Base-by-base conservation (phyloP, 2,888 invertebrate species). In the Cephonodes hylas region DNA sequence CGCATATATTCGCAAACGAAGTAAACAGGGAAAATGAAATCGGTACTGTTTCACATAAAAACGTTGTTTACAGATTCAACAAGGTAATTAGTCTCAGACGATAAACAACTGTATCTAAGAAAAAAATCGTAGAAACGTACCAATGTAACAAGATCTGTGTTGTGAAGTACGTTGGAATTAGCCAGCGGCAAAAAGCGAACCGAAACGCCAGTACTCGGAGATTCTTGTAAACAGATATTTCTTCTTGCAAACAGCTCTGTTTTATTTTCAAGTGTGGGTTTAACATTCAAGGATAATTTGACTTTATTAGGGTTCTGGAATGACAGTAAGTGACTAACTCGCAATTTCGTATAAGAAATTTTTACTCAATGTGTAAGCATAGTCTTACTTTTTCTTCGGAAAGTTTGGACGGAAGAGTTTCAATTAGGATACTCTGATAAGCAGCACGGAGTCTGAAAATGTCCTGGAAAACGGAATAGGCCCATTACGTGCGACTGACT, bases 61-160 rank as follows among this genome's bases (percentile, higher is more conserved):
- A 70, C 65, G 42, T 42, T 66, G 61, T 59, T 66, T 67, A 65
- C 59, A 75, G 81, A 80, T 75, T 80, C 71, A 76, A 75, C 75
- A 78, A 70, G 69, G 63, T 76, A 76, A 79, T 80, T 79, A 68
- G 68, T 69, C 65, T 61, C 68, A 63, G 71, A 69, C 63, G 66
- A 70, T 66, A 67, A 56, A 62, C 62, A 64, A 69, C 70, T 67
- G 73, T 76, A 75, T 71, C 69, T 63, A 64, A 65, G 68, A 38
- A 15, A 53, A 31, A 53, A 15, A 53, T 10, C 15, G 53, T 53
- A 53, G 15, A 53, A 53, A 18, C 18, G 53, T 18, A 27, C 25
- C 44, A 6, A 3, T 4, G 48, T 48, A 27, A 53, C n/a, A 53
- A 53, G 31, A 53, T 53, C 53, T 31, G 46, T 46, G 45, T 22